A percentile compares a stretch with the other conserved stretches of the same genome.
Conservation (phyloP, 2,113 vertebrate species). For the Alosa alosa region DNA sequence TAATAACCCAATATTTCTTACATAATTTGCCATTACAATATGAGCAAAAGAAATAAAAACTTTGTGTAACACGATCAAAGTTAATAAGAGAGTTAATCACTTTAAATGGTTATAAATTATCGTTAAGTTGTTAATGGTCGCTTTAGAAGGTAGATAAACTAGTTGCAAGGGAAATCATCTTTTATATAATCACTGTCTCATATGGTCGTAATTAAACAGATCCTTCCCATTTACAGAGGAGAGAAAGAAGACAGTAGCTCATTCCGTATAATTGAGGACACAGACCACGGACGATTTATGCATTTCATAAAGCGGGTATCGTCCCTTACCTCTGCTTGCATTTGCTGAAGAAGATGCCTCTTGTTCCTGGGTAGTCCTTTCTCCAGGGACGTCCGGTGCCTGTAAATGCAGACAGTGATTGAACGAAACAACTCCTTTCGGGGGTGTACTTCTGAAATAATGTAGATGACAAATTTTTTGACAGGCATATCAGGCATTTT, state of each 20-base stretch:
- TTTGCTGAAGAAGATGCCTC: slow-evolving; percentile 71
- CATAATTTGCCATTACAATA: not conserved
- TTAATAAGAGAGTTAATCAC: not conserved
- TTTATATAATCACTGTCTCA: not conserved
- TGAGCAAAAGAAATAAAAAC: not conserved
- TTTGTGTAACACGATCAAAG: not conserved
- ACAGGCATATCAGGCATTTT: not conserved
- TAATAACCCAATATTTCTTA: not conserved
- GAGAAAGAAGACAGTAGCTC: not conserved
- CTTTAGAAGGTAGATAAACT: not conserved
- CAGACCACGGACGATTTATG: not conserved
- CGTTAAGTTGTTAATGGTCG: not conserved
- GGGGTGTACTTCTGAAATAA: too few relatives aligned
- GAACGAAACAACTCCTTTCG: not conserved
- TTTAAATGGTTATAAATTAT: not conserved
- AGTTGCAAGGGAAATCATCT: not conserved
- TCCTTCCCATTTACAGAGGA: not conserved
- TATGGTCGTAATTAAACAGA: not conserved
- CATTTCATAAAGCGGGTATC: not conserved
- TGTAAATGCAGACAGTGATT: slow-evolving; percentile 46
- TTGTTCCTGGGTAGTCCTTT: slow-evolving; percentile 65
- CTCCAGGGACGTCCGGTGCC: slow-evolving; percentile 64
- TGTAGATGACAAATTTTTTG: not conserved
- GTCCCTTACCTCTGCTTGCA: slow-evolving; percentile 68
- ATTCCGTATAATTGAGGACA: not conserved